Percentiles rank a stretch among this genome's conserved stretches.
These are phyloP conservation scores for Colletes gigas DNA, from an alignment of 1,140 invertebrate species.

Conservation along the genomic window DNA sequence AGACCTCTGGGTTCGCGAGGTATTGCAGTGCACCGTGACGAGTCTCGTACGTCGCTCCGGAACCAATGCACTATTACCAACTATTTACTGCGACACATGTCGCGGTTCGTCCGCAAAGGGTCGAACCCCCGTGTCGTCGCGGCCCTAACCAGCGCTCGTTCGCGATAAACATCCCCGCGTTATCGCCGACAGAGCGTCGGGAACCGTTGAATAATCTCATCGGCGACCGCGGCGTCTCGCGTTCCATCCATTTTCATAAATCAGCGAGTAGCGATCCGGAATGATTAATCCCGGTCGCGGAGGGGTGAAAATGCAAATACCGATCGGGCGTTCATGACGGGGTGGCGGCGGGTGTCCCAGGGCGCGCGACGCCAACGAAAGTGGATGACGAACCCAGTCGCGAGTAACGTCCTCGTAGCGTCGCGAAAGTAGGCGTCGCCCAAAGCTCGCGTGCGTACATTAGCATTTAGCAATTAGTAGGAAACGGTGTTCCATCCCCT, in stretches of 20 bases:
- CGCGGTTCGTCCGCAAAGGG: background rate
- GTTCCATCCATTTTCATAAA: conserved; percentile 45
- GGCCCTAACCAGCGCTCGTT: background rate
- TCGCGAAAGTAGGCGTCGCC: conserved; percentile 50
- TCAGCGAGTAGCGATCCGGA: conserved; percentile 49
- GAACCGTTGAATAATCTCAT: conserved; percentile 5
- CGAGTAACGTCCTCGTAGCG: conserved; percentile 40
- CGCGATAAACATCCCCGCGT: conserved; percentile 8
- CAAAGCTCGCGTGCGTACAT: conserved; percentile 60
- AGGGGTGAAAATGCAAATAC: conserved; percentile 31
- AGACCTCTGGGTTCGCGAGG: too few relatives aligned
- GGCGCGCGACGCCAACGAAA: conserved; percentile 18
- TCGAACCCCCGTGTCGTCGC: background rate
- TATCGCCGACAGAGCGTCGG: background rate
- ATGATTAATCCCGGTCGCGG: conserved; percentile 44
- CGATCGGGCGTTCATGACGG: background rate
- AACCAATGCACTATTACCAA: too few relatives aligned
- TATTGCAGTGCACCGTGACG: too few relatives aligned
- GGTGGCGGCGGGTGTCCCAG: conserved; percentile 8
- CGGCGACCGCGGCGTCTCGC: background rate
- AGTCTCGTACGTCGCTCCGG: too few relatives aligned
- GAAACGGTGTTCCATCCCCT: conserved; percentile 31
- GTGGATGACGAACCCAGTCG: conserved; percentile 36
- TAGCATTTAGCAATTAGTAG: conserved; percentile 69
- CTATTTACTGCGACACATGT: too few relatives aligned